A percentile compares a stretch with the other conserved stretches of the same genome.
These are phyloP conservation scores for Mirza zaza DNA, from an alignment of 2,113 vertebrate genomes.

Conservation along the genomic window DNA sequence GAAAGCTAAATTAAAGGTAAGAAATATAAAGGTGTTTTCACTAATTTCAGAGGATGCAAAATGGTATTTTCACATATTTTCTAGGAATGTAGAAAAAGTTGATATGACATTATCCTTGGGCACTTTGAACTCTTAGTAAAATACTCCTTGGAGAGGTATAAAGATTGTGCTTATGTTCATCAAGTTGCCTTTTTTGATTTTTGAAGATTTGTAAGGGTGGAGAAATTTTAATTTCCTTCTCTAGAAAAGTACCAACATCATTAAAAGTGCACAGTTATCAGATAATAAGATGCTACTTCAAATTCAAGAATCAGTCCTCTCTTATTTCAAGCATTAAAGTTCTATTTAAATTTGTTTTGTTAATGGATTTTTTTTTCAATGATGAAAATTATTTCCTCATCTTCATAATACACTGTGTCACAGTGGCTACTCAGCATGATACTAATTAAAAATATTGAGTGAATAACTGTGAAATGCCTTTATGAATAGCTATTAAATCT, in stretches of 20 bases:
- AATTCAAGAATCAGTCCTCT: background rate
- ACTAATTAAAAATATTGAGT: slow-evolving; percentile 19
- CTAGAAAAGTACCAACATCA: background rate
- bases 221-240: background rate
- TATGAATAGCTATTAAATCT: background rate
- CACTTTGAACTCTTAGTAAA: background rate
- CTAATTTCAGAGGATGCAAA: background rate
- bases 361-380: background rate
- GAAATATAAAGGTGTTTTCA: background rate
- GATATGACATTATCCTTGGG: background rate
- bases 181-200: background rate
- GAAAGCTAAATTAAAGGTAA: slow-evolving; percentile 16
- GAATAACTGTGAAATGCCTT: background rate
- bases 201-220: background rate
- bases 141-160: background rate
- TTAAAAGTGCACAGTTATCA: background rate
- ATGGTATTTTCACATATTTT: background rate
- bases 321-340: slow-evolving; percentile 29
- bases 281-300: background rate
- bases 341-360: background rate
- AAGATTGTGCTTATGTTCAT: background rate
- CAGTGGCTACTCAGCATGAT: background rate
- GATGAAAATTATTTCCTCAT: background rate
- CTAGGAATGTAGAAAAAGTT: background rate
- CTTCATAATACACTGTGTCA: slow-evolving; percentile 6